Evolutionary conservation across 2,797 vertebrate genomes (phyloP), one percentile per base, ranked within the genome.

Genomic region (Cryptoblepharus egeriae): DNA sequence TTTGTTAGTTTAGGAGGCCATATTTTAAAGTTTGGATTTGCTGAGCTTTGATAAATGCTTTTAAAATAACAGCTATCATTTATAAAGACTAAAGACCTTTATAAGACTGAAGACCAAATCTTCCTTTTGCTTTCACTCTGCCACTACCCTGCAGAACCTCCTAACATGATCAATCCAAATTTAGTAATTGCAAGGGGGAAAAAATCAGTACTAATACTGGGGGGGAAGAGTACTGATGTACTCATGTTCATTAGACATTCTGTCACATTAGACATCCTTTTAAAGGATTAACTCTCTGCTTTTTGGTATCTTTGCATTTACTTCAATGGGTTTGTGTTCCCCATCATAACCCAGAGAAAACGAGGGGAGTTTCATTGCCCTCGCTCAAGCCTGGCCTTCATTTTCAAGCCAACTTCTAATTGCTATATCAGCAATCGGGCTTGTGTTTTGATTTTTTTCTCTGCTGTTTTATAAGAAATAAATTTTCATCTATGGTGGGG

Each of bases 381-480:
- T 42, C 71, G 4, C 0, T 82, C 80, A 61, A 63, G 28, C 1
- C 5, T n/a, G 18, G 13, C 68, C 79, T 13, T n/a, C 8, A 26
- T 7, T 37, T 3, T 11, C 20, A 85, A 57, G 42, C 22, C 10
- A 24, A 61, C 49, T 55, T 61, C 30, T 55, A 12, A 20, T 69
- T 42, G 49, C 18, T 35, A 35, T 37, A 30, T 89, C 77, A 92
- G 64, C 79, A 88, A 74, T 60, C 61, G 11, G 70, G 80, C 65
- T 84, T 92, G 24, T 88, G 84, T 57, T 93, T 96, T 13, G 90
- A 85, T 83, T 88, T 95, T 87, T 76, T 96, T 89, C 79, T 95
- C 82, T 80, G 92, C 83, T 96, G 96, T 73, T 96, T 96, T 88
- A 96, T 96, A 35, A 95, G 89, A 80, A 96, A 94, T 52, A 96